phyloP scores from a whole-genome alignment of 2,113 vertebrate species.

The Phylloscopus whistleri region DNA sequence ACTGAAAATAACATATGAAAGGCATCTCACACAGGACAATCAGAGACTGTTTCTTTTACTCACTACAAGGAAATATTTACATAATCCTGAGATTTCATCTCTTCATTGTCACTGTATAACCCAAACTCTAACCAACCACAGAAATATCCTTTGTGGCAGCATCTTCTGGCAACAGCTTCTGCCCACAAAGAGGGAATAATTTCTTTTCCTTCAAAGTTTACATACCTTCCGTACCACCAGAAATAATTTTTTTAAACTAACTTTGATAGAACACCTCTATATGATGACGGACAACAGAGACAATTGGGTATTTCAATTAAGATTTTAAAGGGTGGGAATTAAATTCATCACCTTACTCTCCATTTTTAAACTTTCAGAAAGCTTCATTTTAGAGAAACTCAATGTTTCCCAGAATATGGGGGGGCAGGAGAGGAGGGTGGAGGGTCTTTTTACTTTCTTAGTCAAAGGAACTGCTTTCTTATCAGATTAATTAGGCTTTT shows the following conservation, averaged over 20 bases:
- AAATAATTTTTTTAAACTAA: not conserved
- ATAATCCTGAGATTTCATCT: not conserved
- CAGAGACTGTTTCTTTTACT: not conserved
- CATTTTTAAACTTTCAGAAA: not conserved
- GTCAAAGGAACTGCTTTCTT: not conserved
- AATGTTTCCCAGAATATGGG: not conserved
- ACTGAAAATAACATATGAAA: not conserved
- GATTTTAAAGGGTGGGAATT: not conserved
- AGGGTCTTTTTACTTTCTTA: not conserved
- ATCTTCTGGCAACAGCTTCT: not conserved
- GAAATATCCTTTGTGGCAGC: not conserved
- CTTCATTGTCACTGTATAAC: not conserved
- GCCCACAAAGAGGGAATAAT: not conserved
- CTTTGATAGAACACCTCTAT: not conserved
- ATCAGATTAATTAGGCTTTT: not conserved
- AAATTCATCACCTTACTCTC: not conserved
- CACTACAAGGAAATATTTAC: not conserved
- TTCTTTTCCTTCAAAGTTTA: not conserved
- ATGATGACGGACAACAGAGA: not conserved
- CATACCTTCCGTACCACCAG: rapidly evolving
- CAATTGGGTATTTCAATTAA: not conserved
- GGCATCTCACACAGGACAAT: not conserved
- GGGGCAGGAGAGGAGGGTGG: rapidly evolving
- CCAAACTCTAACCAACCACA: not conserved
- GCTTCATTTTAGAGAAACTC: not conserved